Base-by-base conservation (phyloP, 2,888 invertebrate species). In the Acleris cristana region DNA sequence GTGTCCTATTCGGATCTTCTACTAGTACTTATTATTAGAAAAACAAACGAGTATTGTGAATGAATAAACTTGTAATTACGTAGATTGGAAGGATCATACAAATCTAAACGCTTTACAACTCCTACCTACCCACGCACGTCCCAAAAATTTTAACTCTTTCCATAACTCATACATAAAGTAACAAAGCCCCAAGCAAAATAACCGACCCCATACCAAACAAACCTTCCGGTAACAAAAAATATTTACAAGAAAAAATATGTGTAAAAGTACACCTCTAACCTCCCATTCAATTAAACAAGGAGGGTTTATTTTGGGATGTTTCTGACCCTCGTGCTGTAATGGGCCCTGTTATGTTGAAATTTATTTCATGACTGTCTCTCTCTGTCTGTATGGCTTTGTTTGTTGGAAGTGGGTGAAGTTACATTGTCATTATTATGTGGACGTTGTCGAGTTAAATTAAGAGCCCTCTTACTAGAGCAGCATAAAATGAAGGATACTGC, bases 281-380 rank as follows among this genome's bases (percentile, higher is more conserved):
- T n/a, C 56, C 21, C 21, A 19, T 44, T 56, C 44, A 56, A 56
- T 56, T 56, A 56, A 40, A 14, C 40, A 44, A 55, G 3, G 10
- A 44, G 56, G 56, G 56, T n/a, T 44, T 56, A 40, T 44, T 56
- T 44, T 44, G 44, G 51, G 12, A 18, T 18, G 48, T 48, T 48
- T 48, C 18, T 18, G 16, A 18, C 16, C 48, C 48, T 2, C 6
- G 18, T 16, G 16, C 18, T 18, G 48, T 48, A 48, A 48, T n/a
- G 48, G 48, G n/a, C 16, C 1, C 18, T 48, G 48, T 18, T 56
- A 44, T 44, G 56, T 44, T 44, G 40, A 21, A 40, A 55, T 55
- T 56, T 56, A 56, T 56, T 23, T 56, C 40, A 56, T 44, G 40
- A 56, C 44, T 56, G 56, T 49, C 18, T 44, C 44, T 19, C 40